Evolutionary conservation across 2,797 vertebrate species (phyloP), one percentile per base, ranked within the genome.

Genomic region (Psittacula echo): DNA sequence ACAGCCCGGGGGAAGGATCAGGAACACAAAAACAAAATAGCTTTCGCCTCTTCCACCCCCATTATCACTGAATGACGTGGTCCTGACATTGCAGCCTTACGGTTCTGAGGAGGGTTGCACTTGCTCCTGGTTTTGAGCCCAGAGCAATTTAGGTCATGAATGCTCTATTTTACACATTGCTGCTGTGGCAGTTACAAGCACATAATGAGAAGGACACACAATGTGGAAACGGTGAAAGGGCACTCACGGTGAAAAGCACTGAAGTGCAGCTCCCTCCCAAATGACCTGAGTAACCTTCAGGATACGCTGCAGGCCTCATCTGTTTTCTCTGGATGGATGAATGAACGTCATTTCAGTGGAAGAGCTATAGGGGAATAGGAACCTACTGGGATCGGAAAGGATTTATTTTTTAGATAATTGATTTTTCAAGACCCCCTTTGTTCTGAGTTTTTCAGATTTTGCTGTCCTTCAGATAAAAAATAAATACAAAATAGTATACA

Each of bases 361-460:
- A 85, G 34, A 87, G 56, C 21, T 93, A 16, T 19, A 9, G 23
- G 24, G 37, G 20, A 87, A 87, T 27, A 11, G 54, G 60, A 89
- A 71, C n/a, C 37, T 77, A 74, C 48, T 30, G 13, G 27, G n/a
- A 76, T 2, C 51, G 21, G 34, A 89, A 89, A 85, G 17, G 13
- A 6, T 34, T 56, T 45, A 48, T 14, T 84, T 83, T 84, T 37
- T 42, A 51, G 78, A 26, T 11, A 77, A 83, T 37, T 8, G 0
- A 58, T 87, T 95, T 95, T 91, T 93, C 70, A 79, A 44, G n/a
- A 81, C 10, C 23, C 90, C 42, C 24, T 71, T 74, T 74, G 20
- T 68, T 71, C 44, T 7, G 21, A 56, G 7, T 23, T 37, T 72
- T 71, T 85, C 62, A 77, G 19, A 65, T 50, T 71, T 44, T 65